Percentiles rank a stretch among this genome's conserved stretches.
Evolutionary conservation across 2,797 vertebrate species (phyloP).

Genomic region (Gymnocypris eckloni): DNA sequence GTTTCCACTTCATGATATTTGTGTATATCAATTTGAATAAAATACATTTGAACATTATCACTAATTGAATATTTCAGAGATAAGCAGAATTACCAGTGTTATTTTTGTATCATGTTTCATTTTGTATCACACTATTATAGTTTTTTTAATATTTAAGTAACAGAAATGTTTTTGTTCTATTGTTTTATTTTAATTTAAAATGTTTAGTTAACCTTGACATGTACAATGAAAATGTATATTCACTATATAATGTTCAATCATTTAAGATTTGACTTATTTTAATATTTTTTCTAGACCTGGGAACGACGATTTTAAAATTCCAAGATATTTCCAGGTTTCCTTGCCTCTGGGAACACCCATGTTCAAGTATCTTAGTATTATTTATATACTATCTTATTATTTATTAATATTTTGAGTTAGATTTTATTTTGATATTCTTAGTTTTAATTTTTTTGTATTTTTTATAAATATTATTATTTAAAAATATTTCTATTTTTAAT

Average conservation of each 20-base stretch:
- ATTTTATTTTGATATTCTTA: neutral
- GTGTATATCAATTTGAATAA: neutral
- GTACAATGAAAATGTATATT: neutral
- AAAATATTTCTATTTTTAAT: neutral
- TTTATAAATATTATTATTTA: neutral
- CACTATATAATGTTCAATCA: neutral
- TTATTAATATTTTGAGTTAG: neutral
- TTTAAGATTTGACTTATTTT: neutral
- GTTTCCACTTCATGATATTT: neutral
- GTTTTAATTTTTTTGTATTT: neutral
- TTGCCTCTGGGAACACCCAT: neutral
- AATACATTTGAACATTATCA: neutral
- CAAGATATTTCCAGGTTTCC: neutral
- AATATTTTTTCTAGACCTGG: neutral
- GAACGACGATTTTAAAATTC: neutral
- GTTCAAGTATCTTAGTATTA: neutral
- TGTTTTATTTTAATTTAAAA: neutral
- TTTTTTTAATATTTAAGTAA: neutral
- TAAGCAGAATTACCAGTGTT: neutral
- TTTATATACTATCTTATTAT: neutral
- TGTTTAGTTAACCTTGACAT: neutral
- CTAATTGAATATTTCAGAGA: neutral
- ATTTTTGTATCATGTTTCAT: neutral
- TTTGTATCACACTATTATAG: neutral
- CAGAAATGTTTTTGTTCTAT: neutral